These are phyloP conservation scores for Amazona ochrocephala DNA, from an alignment of 2,797 vertebrate genomes.

Conservation along the genomic window DNA sequence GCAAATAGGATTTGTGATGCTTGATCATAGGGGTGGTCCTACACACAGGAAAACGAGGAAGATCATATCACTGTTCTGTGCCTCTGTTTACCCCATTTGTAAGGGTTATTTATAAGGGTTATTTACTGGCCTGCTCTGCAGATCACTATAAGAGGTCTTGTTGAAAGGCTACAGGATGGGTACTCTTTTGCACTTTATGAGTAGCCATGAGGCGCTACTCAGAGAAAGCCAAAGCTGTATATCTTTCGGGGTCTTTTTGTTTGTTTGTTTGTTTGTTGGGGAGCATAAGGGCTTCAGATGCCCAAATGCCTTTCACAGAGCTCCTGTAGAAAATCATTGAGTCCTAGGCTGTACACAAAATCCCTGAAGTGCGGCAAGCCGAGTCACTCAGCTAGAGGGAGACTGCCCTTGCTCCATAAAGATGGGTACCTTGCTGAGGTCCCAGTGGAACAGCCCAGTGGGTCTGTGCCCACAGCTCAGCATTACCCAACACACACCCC, in stretches of 20 bases:
- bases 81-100: background rate
- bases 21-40: background rate
- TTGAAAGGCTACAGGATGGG: background rate
- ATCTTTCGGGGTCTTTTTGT: background rate
- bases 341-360: background rate
- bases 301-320: background rate
- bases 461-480: background rate
- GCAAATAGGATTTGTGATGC: background rate
- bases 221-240: background rate
- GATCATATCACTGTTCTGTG: background rate
- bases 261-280: background rate
- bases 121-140: background rate
- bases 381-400: rapidly evolving
- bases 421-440: background rate
- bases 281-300: background rate
- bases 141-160: background rate
- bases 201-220: background rate
- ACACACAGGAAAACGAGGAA: background rate
- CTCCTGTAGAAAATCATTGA: background rate
- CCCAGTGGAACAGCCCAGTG: background rate
- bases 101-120: background rate
- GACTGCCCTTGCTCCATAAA: background rate
- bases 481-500: background rate
- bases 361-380: background rate
- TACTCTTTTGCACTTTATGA: background rate